These are phyloP conservation scores for Mixornis gularis DNA, from an alignment of 2,113 vertebrate genomes.

Conservation along the genomic window DNA sequence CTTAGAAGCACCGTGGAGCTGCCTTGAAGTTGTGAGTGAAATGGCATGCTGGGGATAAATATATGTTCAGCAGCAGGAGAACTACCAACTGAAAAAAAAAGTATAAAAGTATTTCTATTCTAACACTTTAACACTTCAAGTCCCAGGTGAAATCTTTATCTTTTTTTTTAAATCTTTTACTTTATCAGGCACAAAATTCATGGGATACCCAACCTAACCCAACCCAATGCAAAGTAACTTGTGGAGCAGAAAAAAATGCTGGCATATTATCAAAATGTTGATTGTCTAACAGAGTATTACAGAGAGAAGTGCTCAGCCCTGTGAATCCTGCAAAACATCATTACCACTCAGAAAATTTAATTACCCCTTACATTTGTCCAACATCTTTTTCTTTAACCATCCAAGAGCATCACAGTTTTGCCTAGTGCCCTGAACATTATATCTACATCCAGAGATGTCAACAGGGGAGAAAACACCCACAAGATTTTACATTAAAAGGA, in stretches of 20 bases:
- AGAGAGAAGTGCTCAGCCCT: not conserved
- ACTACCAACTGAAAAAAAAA: not conserved
- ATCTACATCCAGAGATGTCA: not conserved
- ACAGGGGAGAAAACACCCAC: not conserved
- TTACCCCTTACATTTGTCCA: not conserved
- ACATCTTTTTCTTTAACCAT: not conserved
- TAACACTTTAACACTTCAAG: not conserved
- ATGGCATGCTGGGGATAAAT: not conserved
- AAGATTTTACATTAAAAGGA: not conserved
- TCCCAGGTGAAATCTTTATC: not conserved
- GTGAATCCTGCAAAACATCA: not conserved
- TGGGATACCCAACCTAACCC: not conserved
- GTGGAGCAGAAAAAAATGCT: not conserved
- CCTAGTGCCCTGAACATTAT: not conserved
- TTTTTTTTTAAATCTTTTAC: too few species aligned
- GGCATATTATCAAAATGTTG: not conserved
- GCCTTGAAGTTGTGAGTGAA: constrained; percentile 18
- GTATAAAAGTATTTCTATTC: not conserved
- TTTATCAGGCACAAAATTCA: not conserved
- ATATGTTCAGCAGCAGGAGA: not conserved
- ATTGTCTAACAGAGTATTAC: not conserved
- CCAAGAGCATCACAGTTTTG: not conserved
- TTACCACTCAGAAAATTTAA: not conserved
- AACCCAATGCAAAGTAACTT: not conserved
- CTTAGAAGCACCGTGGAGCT: not conserved